phyloP scores from a whole-genome alignment of 1,140 invertebrate species.

The Aphaenogaster rudis region DNA sequence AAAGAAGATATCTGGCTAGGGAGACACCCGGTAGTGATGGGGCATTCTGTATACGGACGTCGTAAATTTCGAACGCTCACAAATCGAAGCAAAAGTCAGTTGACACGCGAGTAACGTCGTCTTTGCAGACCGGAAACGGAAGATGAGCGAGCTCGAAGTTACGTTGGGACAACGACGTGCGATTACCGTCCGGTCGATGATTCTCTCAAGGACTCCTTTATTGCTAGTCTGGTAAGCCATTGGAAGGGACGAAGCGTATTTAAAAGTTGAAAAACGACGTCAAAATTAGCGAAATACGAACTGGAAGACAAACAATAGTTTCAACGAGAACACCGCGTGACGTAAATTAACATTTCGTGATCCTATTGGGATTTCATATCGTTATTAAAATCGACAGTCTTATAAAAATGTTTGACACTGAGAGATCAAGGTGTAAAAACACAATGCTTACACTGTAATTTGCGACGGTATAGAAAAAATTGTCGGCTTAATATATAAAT shows the following conservation, averaged over 20 bases:
- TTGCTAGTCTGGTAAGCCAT: conserved; percentile 50
- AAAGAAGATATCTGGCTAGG: neutral
- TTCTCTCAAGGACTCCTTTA: conserved; percentile 44
- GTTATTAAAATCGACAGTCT: conserved; percentile 57
- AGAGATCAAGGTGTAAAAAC: conserved; percentile 41
- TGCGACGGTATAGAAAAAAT: conserved; percentile 25
- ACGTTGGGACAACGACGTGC: conserved; percentile 17
- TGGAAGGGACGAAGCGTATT: conserved; percentile 41
- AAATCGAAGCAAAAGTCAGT: conserved; percentile 60
- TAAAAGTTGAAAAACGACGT: neutral
- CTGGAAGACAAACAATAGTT: conserved; percentile 57
- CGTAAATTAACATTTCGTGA: conserved; percentile 31
- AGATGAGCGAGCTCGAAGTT: conserved; percentile 61
- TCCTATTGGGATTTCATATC: conserved; percentile 18
- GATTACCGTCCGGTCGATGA: conserved; percentile 47
- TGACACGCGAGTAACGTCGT: conserved; percentile 64
- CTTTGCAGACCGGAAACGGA: conserved; percentile 63
- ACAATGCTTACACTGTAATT: conserved; percentile 36
- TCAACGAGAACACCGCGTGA: conserved; percentile 16
- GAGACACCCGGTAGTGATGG: conserved; percentile 5
- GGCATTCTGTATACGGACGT: conserved; percentile 41
- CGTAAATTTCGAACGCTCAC: conserved; percentile 52
- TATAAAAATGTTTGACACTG: conserved; percentile 59
- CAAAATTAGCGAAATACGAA: conserved; percentile 35
- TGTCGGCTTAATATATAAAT: conserved; percentile 18